Percentiles rank a stretch among this genome's conserved stretches.
These are phyloP conservation scores for Ceriagrion tenellum DNA, from an alignment of 2,888 invertebrate genomes.

Conservation along the genomic window DNA sequence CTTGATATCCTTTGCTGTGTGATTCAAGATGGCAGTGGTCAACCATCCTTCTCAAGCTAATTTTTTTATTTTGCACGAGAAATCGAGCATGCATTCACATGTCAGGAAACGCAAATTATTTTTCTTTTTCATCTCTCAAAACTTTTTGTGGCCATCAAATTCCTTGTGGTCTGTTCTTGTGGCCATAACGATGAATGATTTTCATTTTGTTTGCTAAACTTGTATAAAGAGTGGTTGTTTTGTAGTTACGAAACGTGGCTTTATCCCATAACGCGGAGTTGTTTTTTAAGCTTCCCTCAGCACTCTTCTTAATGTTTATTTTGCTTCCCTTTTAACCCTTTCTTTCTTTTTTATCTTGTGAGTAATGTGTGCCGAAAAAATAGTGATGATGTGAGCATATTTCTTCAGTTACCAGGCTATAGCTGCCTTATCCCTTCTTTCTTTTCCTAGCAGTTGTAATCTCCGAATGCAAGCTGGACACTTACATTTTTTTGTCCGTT, in stretches of 20 bases:
- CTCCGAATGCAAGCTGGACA: background rate
- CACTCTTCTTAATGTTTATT: constrained; percentile 34
- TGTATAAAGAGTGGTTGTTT: background rate
- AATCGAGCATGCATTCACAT: background rate
- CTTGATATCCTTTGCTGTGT: background rate
- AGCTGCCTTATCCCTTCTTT: background rate
- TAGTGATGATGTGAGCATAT: background rate
- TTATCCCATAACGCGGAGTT: background rate
- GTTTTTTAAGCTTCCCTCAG: constrained; percentile 1
- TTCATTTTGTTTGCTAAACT: background rate
- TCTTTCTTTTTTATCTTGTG: background rate
- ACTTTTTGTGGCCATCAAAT: background rate
- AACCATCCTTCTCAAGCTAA: background rate
- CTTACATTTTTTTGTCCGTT: background rate
- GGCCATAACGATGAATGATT: background rate
- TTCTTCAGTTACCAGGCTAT: background rate
- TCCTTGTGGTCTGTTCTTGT: background rate
- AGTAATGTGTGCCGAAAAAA: background rate
- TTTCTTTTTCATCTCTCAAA: background rate
- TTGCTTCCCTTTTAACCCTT: constrained; percentile 34
- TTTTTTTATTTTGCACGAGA: background rate
- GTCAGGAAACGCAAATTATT: background rate
- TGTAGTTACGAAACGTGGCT: constrained; percentile 11
- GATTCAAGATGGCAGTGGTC: background rate
- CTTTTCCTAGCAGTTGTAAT: constrained; percentile 9